A percentile compares a stretch with the other conserved stretches of the same genome.
Conservation (phyloP, 2,797 vertebrate genomes). For the Arnoldichthys spilopterus region DNA sequence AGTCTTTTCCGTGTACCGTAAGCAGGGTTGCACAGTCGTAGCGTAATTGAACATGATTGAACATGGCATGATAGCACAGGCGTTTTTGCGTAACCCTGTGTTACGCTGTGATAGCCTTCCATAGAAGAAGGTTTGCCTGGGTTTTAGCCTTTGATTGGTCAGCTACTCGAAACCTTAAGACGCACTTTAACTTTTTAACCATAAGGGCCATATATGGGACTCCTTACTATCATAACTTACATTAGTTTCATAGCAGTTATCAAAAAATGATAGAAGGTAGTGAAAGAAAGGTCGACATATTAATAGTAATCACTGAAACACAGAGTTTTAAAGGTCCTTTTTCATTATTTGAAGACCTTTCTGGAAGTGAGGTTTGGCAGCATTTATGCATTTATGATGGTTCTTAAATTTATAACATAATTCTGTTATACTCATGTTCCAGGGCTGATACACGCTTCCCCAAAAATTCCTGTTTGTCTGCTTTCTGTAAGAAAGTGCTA, state of each 20-base stretch:
- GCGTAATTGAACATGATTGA: neutral
- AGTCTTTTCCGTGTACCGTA: neutral
- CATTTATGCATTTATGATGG: neutral
- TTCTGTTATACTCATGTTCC: neutral
- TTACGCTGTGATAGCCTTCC: conserved; percentile 4
- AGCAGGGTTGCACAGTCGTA: neutral
- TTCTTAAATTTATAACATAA: conserved; percentile 6
- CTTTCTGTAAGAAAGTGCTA: conserved; percentile 16
- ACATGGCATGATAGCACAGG: neutral
- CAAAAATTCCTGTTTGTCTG: neutral
- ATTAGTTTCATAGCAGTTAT: neutral
- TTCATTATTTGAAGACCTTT: too few species aligned
- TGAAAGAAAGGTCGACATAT: too few species aligned
- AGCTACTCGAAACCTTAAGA: neutral
- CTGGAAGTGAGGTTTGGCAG: too few species aligned
- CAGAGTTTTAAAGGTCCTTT: too few species aligned
- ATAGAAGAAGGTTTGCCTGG: neutral
- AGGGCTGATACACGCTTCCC: neutral
- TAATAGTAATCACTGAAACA: too few species aligned
- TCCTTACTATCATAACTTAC: neutral
- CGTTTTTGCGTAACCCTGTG: conserved; percentile 1
- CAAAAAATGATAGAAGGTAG: too few species aligned
- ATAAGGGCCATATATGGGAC: neutral
- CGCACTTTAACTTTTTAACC: neutral
- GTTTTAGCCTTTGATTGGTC: neutral